These are phyloP conservation scores for Erebia palarica DNA, from an alignment of 2,888 invertebrate genomes.

Conservation along the genomic window DNA sequence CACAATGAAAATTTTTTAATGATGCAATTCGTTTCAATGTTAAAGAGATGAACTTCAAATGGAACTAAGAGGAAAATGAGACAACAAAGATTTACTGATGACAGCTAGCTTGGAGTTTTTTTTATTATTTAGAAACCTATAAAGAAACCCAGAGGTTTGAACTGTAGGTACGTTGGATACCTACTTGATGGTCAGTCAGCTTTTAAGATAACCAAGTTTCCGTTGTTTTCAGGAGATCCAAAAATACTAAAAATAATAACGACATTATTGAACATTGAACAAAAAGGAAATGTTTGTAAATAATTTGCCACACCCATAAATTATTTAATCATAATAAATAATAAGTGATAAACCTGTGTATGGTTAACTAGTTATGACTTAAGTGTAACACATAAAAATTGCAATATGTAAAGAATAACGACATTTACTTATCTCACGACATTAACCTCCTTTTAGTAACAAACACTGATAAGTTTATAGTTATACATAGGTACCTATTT, in stretches of 20 bases:
- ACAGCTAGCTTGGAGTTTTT: too few relatives aligned
- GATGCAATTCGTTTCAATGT: not conserved
- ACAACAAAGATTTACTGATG: not conserved
- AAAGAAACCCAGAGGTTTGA: too few relatives aligned
- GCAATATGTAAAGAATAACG: conserved; percentile 7
- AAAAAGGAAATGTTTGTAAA: too few relatives aligned
- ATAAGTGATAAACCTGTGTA: not conserved
- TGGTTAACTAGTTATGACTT: not conserved
- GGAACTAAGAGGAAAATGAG: not conserved
- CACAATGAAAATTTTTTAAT: not conserved
- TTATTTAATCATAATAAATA: too few relatives aligned
- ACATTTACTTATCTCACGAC: conserved; percentile 14
- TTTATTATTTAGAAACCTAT: too few relatives aligned
- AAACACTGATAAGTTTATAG: conserved; percentile 10
- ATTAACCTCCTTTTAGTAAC: conserved; percentile 20
- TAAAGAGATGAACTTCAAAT: not conserved
- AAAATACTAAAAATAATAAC: too few relatives aligned
- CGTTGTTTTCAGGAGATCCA: too few relatives aligned
- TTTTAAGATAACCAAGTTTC: too few relatives aligned
- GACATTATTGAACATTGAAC: too few relatives aligned
- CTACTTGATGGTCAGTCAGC: too few relatives aligned
- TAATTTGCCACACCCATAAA: not conserved
- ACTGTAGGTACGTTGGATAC: too few relatives aligned
- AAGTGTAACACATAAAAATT: not conserved
- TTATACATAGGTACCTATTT: not conserved